Evolutionary conservation across 2,888 invertebrate species (phyloP).

Genomic region (Dynastes hyllus): DNA sequence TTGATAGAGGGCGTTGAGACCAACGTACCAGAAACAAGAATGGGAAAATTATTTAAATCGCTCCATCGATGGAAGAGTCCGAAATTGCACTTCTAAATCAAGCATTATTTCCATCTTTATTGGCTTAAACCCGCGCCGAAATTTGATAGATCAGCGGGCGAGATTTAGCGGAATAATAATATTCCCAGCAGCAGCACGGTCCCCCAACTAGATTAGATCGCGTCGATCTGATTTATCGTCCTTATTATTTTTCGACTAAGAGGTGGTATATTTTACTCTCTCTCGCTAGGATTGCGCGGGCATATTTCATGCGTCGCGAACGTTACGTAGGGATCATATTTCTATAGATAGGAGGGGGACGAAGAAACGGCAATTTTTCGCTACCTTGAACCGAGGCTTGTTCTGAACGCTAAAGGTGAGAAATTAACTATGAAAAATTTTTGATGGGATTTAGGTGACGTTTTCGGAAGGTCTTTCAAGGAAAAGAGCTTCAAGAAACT

Average conservation of each 20-base stretch:
- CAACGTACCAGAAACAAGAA: not conserved
- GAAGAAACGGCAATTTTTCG: no score
- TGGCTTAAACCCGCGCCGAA: not conserved
- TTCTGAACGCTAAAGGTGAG: no score
- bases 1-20: not conserved
- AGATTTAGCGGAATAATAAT: slow-evolving; percentile 5
- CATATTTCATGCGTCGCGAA: slow-evolving; percentile 2
- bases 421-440: no score
- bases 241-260: not conserved
- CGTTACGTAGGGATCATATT: not conserved
- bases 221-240: slow-evolving; percentile 11
- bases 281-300: not conserved
- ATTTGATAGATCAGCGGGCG: slow-evolving; percentile 10
- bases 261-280: not conserved
- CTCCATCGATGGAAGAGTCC: not conserved
- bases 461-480: no score
- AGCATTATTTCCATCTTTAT: slow-evolving; percentile 20
- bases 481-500: no score
- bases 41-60: slow-evolving; percentile 9
- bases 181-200: not conserved
- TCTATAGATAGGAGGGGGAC: not conserved
- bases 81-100: slow-evolving; percentile 9
- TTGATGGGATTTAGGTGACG: no score
- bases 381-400: no score
- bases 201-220: not conserved